Percentiles rank a stretch among this genome's conserved stretches.
Conservation (phyloP, 1,140 invertebrate species). For the Orussus abietinus region DNA sequence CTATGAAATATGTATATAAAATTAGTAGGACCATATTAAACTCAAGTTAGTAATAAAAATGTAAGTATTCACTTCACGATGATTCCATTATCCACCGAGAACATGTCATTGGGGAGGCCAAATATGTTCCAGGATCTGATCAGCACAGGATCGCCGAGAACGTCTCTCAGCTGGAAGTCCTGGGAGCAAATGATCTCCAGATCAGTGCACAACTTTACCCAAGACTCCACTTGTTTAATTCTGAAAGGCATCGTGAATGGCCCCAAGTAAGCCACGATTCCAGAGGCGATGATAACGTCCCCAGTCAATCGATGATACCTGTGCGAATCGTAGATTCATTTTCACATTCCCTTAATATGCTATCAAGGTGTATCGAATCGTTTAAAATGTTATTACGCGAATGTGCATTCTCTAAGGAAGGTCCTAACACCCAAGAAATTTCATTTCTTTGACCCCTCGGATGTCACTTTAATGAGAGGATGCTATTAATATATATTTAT, state of each 20-base stretch:
- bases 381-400: too few species aligned
- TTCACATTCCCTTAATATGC: too few species aligned
- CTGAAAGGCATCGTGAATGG: conserved; percentile 82
- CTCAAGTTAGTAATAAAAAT: too few species aligned
- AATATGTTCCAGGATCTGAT: conserved; percentile 89
- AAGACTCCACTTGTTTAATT: conserved; percentile 65
- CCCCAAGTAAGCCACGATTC: conserved; percentile 86
- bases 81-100: conserved; percentile 90
- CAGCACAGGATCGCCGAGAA: conserved; percentile 81
- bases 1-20: conserved; percentile 44
- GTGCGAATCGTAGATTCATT: too few species aligned
- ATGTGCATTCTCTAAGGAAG: too few species aligned
- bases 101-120: conserved; percentile 82
- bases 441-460: too few species aligned
- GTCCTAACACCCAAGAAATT: too few species aligned
- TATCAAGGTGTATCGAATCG: too few species aligned
- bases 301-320: conserved; percentile 63
- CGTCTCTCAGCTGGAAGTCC: conserved; percentile 70
- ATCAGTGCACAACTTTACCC: conserved; percentile 65
- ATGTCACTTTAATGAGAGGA: too few species aligned
- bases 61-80: conserved; percentile 67
- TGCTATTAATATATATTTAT: too few species aligned
- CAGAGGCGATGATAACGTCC: conserved; percentile 83
- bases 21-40: conserved; percentile 5
- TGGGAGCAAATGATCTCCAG: conserved; percentile 71